Conservation (phyloP, 2,113 vertebrate species). For the Parus major region DNA sequence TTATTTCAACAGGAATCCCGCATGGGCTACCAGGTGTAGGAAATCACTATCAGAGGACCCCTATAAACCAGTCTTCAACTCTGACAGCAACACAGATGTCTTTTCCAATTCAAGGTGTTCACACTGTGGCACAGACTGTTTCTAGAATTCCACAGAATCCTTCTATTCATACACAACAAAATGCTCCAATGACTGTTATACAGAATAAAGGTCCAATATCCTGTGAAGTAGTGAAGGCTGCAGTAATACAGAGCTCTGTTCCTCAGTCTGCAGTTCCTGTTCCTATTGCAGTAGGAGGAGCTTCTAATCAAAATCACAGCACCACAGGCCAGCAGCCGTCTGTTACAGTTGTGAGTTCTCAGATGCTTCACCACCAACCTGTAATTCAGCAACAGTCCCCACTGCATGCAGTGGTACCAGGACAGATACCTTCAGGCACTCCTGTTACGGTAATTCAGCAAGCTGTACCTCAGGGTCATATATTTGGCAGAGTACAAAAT, state of each 20-base stretch:
- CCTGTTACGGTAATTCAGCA: conserved; percentile 94
- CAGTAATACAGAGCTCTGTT: conserved; percentile 85
- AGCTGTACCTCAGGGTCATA: conserved; percentile 90
- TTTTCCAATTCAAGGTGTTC: conserved; percentile 85
- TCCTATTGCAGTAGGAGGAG: conserved; percentile 78
- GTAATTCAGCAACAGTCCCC: conserved; percentile 81
- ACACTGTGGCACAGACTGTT: conserved; percentile 82
- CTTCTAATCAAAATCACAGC: conserved; percentile 84
- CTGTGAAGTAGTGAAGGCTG: conserved; percentile 83
- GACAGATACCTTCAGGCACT: conserved; percentile 85
- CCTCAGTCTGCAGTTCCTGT: conserved; percentile 78
- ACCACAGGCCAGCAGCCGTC: conserved; percentile 72
- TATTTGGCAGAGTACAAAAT: conserved; percentile 92
- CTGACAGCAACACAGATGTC: conserved; percentile 84
- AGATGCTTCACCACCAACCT: conserved; percentile 86
- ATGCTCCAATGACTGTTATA: conserved; percentile 81
- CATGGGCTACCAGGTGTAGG: conserved; percentile 80
- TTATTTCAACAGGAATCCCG: conserved; percentile 77
- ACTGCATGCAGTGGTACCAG: conserved; percentile 81
- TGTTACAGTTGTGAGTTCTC: conserved; percentile 78
- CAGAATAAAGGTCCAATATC: conserved; percentile 83
- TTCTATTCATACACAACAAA: conserved; percentile 78
- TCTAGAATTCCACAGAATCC: conserved; percentile 78
- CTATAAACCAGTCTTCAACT: conserved; percentile 80
- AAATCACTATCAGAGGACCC: conserved; percentile 84